Evolutionary conservation across 2,888 invertebrate genomes (phyloP).

Genomic region (Coelopa pilipes): DNA sequence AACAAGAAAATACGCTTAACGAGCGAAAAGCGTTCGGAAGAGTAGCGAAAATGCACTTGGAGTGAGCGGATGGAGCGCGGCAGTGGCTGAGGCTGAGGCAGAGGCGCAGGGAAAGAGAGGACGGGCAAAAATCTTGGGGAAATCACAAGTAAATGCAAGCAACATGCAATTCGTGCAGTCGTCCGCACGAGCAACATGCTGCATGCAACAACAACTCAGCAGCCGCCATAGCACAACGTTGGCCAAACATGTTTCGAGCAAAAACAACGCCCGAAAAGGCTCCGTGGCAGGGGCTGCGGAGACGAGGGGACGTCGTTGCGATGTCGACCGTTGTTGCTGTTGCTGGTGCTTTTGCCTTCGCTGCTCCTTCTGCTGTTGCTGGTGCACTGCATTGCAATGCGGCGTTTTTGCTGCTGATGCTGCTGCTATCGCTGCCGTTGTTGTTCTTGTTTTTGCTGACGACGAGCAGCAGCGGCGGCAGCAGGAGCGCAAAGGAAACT

Average conservation of each 20-base stretch:
- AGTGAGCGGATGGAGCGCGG: constrained; percentile 28
- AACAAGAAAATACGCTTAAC: constrained; percentile 59
- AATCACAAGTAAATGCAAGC: constrained; percentile 49
- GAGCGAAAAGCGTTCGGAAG: constrained; percentile 58
- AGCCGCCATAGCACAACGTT: too few relatives aligned
- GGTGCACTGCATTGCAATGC: constrained; percentile 43
- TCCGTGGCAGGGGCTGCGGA: constrained; percentile 16
- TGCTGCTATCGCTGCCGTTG: constrained; percentile 11
- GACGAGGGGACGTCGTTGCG: background rate
- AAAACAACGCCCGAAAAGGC: background rate
- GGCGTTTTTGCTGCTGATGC: constrained; percentile 14
- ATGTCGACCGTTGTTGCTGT: constrained; percentile 25
- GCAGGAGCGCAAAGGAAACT: constrained; percentile 11
- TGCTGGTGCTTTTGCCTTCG: constrained; percentile 30
- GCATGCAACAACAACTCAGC: constrained; percentile 44
- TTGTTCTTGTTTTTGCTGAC: constrained; percentile 7
- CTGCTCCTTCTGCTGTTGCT: constrained; percentile 40
- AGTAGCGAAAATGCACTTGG: constrained; percentile 48
- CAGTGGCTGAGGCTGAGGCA: background rate
- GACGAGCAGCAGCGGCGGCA: constrained; percentile 5
- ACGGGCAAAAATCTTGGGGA: constrained; percentile 26
- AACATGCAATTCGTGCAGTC: constrained; percentile 63
- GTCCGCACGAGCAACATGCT: constrained; percentile 45
- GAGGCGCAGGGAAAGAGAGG: background rate
- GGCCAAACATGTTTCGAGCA: constrained; percentile 40